Base-by-base conservation (phyloP, 1,140 invertebrate genomes). In the Drosophila trapezifrons region DNA sequence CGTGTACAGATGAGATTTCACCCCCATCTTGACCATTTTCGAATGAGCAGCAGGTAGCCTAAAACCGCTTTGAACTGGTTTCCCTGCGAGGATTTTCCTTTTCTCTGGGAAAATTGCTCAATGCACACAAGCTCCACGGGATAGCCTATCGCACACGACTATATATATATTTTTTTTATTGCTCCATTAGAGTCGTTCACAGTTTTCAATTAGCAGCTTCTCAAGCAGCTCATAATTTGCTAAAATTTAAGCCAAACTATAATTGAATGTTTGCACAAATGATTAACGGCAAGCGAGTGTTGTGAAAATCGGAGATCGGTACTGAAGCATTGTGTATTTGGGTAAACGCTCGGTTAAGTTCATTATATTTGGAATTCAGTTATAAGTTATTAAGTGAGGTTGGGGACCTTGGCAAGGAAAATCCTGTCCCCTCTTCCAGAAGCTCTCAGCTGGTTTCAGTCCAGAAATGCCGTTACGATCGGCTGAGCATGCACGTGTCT, bases 181-280 rank as follows among this genome's bases (percentile, higher is more conserved):
- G 43, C 27, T 71, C 52, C 20, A 71, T 71, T 58, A 71, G 54
- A 71, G 54, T 47, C 17, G n/a, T 32, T 71, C 42, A 70, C 65
- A 32, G 51, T 32, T 40, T 49, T 70, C 35, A 71, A 71, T 71
- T 71, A 71, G 65, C 65, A 35, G 58, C 43, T 71, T 35, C 20
- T n/a, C 42, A 58, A 76, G 35, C 47, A 58, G 46, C 54, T 67
- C 47, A 76, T 65, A 75, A 75, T 75, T 75, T 45, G 71, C 72
- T 75, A 42, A 75, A 75, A 38, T 51, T 56, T 32, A 65, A 40
- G 15, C 42, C 62, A 27, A 27, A 47, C 25, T 37, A 54, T 75
- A 58, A 58, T 57, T 76, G 32, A 74, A 29, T 67, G 73, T 76
- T 76, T 67, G 52, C 42, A 20, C 10, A 76, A 76, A 67, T 67